A percentile compares a stretch with the other conserved stretches of the same genome.
Evolutionary conservation across 1,140 invertebrate species (phyloP).

Genomic region (Leguminivora glycinivorella): DNA sequence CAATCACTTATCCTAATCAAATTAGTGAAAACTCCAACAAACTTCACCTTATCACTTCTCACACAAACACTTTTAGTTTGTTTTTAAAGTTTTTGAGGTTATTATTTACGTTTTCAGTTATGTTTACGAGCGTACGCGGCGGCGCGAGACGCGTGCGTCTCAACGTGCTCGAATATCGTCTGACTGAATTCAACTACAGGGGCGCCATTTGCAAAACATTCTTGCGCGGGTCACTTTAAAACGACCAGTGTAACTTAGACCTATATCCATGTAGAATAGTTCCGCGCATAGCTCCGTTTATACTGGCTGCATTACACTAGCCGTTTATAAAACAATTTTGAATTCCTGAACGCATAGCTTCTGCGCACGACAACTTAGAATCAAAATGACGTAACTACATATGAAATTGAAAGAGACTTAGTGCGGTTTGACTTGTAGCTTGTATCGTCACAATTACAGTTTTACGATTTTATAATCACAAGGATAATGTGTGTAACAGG

Average conservation of each 20-base stretch:
- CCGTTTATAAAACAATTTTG: background rate
- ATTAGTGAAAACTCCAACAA: background rate
- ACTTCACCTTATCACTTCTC: background rate
- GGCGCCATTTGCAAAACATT: background rate
- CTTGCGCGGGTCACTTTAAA: background rate
- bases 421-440: background rate
- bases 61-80: background rate
- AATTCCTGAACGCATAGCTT: background rate
- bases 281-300: background rate
- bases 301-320: background rate
- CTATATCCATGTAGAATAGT: background rate
- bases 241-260: background rate
- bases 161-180: background rate
- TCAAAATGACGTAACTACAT: background rate
- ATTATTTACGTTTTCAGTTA: background rate
- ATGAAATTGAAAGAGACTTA: background rate
- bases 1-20: constrained; percentile 3
- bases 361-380: background rate
- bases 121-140: background rate
- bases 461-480: constrained; percentile 1
- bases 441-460: background rate
- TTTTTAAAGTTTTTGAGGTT: background rate
- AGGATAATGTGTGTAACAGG: constrained; percentile 4
- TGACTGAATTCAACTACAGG: background rate
- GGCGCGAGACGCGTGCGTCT: background rate